Conservation (phyloP, 2,797 vertebrate genomes). For the Paratrypauchen microcephalus region DNA sequence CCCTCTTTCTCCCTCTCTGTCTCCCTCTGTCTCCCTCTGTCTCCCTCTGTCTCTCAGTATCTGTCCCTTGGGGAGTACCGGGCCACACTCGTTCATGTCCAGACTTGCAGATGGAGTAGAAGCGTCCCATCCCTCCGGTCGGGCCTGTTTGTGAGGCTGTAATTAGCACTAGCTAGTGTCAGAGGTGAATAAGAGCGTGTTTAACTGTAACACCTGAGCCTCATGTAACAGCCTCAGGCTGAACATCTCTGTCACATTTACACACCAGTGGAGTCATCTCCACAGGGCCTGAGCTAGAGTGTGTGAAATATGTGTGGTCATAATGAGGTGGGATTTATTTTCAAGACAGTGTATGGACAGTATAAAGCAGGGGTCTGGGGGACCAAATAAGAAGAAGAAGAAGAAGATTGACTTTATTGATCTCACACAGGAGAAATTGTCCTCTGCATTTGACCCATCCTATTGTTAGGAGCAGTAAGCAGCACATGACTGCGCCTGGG, state of each 20-base stretch:
- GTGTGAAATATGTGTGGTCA: too few species aligned
- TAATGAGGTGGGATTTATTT: neutral
- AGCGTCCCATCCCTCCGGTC: constrained; percentile 68
- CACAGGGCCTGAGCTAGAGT: neutral
- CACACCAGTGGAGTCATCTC: neutral
- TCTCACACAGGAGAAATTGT: too few species aligned
- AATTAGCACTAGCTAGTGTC: constrained; percentile 60
- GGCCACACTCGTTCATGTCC: constrained; percentile 54
- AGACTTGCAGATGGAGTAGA: constrained; percentile 69
- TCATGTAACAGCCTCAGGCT: neutral
- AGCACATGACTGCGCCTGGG: too few species aligned
- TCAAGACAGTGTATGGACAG: neutral
- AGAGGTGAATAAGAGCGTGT: constrained; percentile 43
- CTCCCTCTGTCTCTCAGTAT: too few species aligned
- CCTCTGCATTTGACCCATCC: too few species aligned
- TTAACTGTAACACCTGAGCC: constrained; percentile 64
- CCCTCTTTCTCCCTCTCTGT: too few species aligned
- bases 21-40: too few species aligned
- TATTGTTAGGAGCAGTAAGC: too few species aligned
- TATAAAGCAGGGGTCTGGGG: neutral
- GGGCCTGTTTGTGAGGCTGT: constrained; percentile 70
- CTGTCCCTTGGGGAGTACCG: too few species aligned
- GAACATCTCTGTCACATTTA: too few species aligned
- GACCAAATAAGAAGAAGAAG: too few species aligned
- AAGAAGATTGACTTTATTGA: too few species aligned